Conservation (phyloP, 2,797 vertebrate genomes). For the Borostomias antarcticus region DNA sequence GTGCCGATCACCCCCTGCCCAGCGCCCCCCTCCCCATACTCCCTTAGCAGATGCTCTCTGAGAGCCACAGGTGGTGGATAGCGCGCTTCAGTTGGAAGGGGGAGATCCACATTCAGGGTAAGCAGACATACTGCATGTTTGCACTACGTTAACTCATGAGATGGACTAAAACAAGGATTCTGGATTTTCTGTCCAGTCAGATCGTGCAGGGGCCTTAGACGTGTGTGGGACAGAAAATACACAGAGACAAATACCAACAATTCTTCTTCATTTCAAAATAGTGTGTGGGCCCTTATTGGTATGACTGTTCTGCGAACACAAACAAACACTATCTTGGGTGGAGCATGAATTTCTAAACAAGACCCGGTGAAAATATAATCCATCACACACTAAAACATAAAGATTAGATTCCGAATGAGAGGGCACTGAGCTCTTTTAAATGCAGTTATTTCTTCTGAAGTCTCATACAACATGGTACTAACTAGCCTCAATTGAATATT, state of each 20-base stretch:
- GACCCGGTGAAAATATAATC: not conserved
- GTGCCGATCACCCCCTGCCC: conserved; percentile 61
- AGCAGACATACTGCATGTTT: conserved; percentile 15
- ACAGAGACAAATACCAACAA: no score
- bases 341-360: not conserved
- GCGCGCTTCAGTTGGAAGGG: conserved; percentile 25
- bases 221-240: not conserved
- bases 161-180: not conserved
- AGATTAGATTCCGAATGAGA: not conserved
- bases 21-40: conserved; percentile 46
- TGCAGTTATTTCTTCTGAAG: not conserved
- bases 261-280: not conserved
- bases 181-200: not conserved
- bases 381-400: not conserved
- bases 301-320: not conserved
- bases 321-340: conserved; percentile 1
- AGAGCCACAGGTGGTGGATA: conserved; percentile 74
- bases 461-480: no score
- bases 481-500: no score
- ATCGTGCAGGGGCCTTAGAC: not conserved
- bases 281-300: not conserved
- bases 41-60: conserved; percentile 69
- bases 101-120: not conserved
- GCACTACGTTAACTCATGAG: not conserved
- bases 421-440: not conserved